Evolutionary conservation across 2,113 vertebrate genomes (phyloP).

Genomic region (Pyxicephalus adspersus): DNA sequence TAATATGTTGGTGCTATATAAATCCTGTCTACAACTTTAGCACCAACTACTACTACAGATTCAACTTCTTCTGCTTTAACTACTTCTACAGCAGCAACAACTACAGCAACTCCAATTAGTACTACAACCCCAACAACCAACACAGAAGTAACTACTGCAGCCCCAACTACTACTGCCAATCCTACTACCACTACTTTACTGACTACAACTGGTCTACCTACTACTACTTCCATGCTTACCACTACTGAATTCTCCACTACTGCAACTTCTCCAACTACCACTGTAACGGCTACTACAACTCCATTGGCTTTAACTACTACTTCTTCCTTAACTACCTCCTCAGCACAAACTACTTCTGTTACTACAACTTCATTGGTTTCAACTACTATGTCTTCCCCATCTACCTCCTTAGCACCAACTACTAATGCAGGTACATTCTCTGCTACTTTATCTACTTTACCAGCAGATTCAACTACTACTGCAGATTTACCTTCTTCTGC

Average conservation of each 20-base stretch:
- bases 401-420: background rate
- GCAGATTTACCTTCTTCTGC: background rate
- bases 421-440: background rate
- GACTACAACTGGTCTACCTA: background rate
- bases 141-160: background rate
- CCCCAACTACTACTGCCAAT: background rate
- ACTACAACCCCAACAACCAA: background rate
- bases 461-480: background rate
- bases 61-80: background rate
- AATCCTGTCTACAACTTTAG: background rate
- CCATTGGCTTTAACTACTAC: background rate
- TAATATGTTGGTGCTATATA: too few relatives aligned
- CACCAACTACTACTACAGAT: background rate
- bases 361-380: background rate
- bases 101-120: background rate
- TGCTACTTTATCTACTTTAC: background rate
- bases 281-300: background rate
- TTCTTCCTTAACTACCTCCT: background rate
- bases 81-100: background rate
- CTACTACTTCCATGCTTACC: background rate
- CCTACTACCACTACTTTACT: background rate
- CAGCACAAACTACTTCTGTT: background rate
- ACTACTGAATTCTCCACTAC: background rate
- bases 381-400: background rate
- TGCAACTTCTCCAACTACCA: background rate